Conservation (phyloP, 2,113 vertebrate species). For the Bungarus multicinctus region DNA sequence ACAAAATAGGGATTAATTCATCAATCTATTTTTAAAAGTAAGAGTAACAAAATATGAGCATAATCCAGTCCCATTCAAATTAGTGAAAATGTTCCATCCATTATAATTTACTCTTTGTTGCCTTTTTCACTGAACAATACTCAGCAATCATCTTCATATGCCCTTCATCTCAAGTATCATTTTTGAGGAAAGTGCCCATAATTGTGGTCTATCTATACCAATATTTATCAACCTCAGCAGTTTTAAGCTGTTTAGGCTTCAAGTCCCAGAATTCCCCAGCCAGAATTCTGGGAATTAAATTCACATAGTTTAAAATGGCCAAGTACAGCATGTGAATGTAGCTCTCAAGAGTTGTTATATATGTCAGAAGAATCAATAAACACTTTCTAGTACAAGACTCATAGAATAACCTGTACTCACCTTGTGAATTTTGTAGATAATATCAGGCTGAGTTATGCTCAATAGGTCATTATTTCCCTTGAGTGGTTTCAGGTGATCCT, state of each 20-base stretch:
- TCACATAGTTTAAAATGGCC: background rate
- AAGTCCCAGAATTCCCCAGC: background rate
- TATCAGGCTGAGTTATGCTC: conserved; percentile 84
- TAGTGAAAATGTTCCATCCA: background rate
- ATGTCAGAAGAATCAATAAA: background rate
- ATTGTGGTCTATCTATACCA: background rate
- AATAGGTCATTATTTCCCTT: conserved; percentile 96
- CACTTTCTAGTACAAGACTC: background rate
- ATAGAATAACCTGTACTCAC: conserved; percentile 60
- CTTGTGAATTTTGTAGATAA: conserved; percentile 92
- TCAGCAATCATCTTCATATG: background rate
- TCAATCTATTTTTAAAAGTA: background rate
- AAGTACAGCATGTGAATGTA: background rate
- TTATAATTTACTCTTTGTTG: background rate
- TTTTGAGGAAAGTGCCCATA: background rate
- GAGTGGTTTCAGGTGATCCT: conserved; percentile 78
- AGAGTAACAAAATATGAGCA: background rate
- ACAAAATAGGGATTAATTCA: background rate
- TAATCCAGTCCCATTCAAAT: background rate
- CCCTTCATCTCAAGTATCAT: background rate
- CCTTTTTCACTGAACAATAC: background rate
- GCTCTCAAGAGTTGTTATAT: background rate
- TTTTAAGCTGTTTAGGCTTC: background rate
- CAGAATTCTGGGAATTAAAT: background rate
- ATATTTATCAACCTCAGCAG: background rate